These are phyloP conservation scores for Plumapathes pennacea DNA, from an alignment of 92 coral and sea anemone species.

Conservation along the genomic window DNA sequence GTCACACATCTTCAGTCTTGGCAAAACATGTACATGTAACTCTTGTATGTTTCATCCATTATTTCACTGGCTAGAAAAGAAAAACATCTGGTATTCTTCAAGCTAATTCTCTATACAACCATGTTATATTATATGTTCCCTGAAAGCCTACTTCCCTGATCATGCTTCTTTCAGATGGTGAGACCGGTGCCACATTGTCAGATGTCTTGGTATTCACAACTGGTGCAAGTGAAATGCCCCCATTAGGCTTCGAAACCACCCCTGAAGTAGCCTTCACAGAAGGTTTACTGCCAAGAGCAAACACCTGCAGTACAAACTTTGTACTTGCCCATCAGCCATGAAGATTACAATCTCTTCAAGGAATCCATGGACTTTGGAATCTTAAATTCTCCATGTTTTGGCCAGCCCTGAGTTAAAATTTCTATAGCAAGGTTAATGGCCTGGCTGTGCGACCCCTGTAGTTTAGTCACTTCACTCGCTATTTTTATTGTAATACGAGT, in stretches of 20 bases:
- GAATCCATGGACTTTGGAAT: conserved; percentile 9
- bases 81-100: too few relatives aligned
- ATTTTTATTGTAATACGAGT: too few relatives aligned
- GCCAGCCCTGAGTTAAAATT: conserved; percentile 11
- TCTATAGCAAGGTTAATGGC: too few relatives aligned
- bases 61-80: too few relatives aligned
- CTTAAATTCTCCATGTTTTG: conserved; percentile 23
- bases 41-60: too few relatives aligned
- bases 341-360: conserved; percentile 11
- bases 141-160: too few relatives aligned
- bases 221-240: conserved; percentile 8
- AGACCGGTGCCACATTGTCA: conserved; percentile 16
- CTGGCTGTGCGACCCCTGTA: too few relatives aligned
- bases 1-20: too few relatives aligned
- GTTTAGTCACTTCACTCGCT: too few relatives aligned
- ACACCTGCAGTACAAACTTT: not conserved
- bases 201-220: conserved; percentile 26
- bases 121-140: too few relatives aligned
- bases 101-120: too few relatives aligned
- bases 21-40: too few relatives aligned
- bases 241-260: conserved; percentile 23
- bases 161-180: conserved; percentile 21
- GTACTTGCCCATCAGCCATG: conserved; percentile 1
- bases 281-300: not conserved
- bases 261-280: conserved; percentile 2